Base-by-base conservation (phyloP, 2,888 invertebrate species). In the Copidosoma aretas region DNA sequence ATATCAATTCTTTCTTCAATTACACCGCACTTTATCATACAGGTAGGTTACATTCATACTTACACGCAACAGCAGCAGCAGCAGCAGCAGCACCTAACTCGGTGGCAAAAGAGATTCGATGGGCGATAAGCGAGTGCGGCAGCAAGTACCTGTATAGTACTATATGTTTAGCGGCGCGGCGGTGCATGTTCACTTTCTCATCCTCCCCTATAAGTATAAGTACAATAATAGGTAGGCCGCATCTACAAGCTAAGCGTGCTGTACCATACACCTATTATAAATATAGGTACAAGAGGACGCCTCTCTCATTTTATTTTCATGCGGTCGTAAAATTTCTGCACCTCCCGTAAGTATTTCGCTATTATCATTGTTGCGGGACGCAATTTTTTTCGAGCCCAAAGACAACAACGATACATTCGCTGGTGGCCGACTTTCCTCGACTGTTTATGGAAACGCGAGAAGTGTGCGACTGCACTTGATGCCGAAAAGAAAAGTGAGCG, bases 371-470 rank as follows among this genome's bases (percentile, higher is more conserved):
- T 66, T 58, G 46, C 41, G 49, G 15, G 39, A 8, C 8, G 32
- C 56, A 12, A 32, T 43, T 58, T 41, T 43, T 58, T 17, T 14
- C 58, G 22, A 19, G 43, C 32, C 32, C 32, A 32, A 32, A 32
- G 32, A 32, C 32, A 32, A 32, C 32, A 32, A 32, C 32, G 3
- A 46, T 15, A 17, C 12, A 58, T 8, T 8, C 12, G n/a, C n/a
- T n/a, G n/a, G n/a, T n/a, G 54, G 17, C 76, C 73, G 74, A 79
- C 79, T 81, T 81, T 80, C 79, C 78, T 80, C 77, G 67, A 74
- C 78, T 78, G 75, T 81, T 80, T 81, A 81, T 80, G 80, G 81
- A 79, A 80, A 79, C 74, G 79, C 78, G 78, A 78, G 78, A 80
- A 80, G 75, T 78, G 78, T 77, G 79, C 77, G 78, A 81, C n/a